Conservation (phyloP, 2,113 vertebrate genomes). For the Campylomormyrus numenius region DNA sequence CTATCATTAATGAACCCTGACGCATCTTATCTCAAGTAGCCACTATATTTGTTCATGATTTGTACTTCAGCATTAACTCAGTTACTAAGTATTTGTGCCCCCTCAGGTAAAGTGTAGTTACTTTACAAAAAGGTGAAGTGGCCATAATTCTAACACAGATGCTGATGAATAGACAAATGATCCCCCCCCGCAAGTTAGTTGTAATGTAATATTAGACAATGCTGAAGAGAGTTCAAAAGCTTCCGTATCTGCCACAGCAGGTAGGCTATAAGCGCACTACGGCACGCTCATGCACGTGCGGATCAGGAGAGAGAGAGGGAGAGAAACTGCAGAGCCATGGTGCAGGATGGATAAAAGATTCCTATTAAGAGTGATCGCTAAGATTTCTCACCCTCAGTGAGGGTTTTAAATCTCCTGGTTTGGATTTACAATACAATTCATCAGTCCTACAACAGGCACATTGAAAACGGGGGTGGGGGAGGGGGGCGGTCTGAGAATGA, state of each 20-base stretch:
- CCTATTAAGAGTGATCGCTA: not conserved
- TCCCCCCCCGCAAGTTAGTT: not conserved
- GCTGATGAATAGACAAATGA: not conserved
- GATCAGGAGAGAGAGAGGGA: not conserved
- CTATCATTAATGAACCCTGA: not conserved
- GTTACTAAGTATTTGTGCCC: not conserved
- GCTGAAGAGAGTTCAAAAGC: not conserved
- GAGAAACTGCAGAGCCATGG: not conserved
- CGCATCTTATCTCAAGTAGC: not conserved
- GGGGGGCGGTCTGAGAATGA: not conserved
- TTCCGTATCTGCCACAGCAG: not conserved
- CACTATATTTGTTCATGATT: not conserved
- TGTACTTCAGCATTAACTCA: not conserved
- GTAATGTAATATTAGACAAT: not conserved
- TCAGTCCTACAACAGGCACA: not conserved
- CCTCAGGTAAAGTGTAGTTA: not conserved
- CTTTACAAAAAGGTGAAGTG: not conserved
- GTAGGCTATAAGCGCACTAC: not conserved
- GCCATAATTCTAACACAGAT: not conserved
- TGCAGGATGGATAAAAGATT: slow-evolving; percentile 16
- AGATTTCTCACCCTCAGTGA: not conserved
- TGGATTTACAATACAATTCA: slow-evolving; percentile 16
- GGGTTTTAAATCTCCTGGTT: slow-evolving; percentile 3
- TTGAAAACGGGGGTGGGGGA: not conserved
- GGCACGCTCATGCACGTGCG: not conserved